Percentiles rank a stretch among this genome's conserved stretches.
phyloP scores from a whole-genome alignment of 2,113 vertebrate genomes.

The Oenanthe oenanthe region DNA sequence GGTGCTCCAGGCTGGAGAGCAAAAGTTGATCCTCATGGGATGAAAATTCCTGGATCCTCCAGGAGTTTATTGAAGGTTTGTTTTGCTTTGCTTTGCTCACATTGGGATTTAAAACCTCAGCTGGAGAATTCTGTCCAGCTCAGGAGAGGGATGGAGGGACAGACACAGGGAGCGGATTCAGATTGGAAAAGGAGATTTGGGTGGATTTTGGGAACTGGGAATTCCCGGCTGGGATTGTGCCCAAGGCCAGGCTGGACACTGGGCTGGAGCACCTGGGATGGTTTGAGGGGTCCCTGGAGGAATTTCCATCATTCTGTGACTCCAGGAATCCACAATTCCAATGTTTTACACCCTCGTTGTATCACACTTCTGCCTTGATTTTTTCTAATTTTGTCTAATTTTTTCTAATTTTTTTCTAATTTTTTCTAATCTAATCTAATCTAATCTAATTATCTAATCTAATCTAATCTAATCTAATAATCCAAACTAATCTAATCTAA shows the following conservation, averaged over 20 bases:
- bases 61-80: neutral
- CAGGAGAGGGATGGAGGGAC: neutral
- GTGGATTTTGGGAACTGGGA: fast-evolving
- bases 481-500: too few species aligned
- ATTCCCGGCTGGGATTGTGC: neutral
- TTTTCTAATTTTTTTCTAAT: too few species aligned
- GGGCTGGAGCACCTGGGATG: fast-evolving
- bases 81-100: neutral
- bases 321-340: neutral
- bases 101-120: neutral
- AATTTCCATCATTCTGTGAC: neutral
- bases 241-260: neutral
- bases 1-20: fast-evolving
- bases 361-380: too few species aligned
- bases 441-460: too few species aligned
- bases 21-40: fast-evolving
- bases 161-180: neutral
- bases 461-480: too few species aligned
- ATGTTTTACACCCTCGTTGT: neutral
- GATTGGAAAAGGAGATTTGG: fast-evolving
- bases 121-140: neutral
- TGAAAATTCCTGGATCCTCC: neutral
- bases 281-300: neutral
- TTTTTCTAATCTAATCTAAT: too few species aligned
- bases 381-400: too few species aligned